Evolutionary conservation across 2,797 vertebrate species (phyloP).

Genomic region (Natrix natrix): DNA sequence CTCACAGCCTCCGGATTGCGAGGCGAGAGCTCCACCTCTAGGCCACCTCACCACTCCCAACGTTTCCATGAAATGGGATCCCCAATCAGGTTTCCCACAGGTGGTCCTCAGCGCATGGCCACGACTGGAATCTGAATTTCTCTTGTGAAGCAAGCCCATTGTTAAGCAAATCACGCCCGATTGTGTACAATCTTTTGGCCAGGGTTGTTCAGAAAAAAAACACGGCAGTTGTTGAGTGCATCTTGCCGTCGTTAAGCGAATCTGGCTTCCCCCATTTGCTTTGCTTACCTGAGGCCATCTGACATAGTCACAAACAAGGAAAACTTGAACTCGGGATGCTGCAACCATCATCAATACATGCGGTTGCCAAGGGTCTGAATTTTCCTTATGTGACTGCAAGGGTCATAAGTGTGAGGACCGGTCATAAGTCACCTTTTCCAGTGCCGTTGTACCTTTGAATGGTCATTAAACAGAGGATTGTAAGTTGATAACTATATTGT

Average conservation of each 20-base stretch:
- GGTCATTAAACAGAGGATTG: background rate
- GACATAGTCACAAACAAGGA: background rate
- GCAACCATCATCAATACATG: background rate
- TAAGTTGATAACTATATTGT: background rate
- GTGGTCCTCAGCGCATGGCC: background rate
- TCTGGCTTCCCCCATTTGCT: background rate
- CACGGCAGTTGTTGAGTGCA: background rate
- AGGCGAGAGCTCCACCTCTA: too few relatives aligned
- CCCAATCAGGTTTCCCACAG: background rate
- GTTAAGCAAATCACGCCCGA: background rate
- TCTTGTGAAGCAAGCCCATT: background rate
- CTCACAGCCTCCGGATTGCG: too few relatives aligned
- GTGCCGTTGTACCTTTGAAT: background rate
- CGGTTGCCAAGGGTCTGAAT: background rate
- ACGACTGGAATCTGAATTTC: background rate
- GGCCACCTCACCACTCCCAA: too few relatives aligned
- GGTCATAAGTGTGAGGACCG: background rate
- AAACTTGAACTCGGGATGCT: background rate
- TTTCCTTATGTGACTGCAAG: background rate
- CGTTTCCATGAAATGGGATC: background rate
- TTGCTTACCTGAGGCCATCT: background rate
- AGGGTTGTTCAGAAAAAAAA: background rate
- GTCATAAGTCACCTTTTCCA: background rate
- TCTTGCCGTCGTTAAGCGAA: background rate
- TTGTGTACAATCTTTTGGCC: background rate